Base-by-base conservation (phyloP, 2,797 vertebrate species). In the Schizothorax lantsangensis region DNA sequence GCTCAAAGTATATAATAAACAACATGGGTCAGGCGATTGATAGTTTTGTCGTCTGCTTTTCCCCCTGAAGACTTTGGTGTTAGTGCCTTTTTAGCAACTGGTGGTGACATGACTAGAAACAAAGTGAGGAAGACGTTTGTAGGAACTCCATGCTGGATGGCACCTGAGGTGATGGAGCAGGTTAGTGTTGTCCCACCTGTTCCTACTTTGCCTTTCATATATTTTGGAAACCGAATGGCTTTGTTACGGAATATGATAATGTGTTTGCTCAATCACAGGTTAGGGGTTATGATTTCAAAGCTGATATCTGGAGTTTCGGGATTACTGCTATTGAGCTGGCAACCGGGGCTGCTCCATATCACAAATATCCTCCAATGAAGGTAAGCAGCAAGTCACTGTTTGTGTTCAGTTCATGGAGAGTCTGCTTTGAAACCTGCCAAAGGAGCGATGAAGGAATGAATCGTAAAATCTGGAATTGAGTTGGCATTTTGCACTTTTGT, bases 81-180 rank as follows among this genome's bases (percentile, higher is more conserved):
- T 86, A 99, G 98, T 47, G 97, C 98, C 3, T 99, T 99, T 93
- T 93, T 99, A 93, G 97, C 98, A 88, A 97, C 98, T 19, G 98
- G 98, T 75, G 98, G 98, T 81, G 98, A 99, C 94, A 98, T 99
- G 88, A 99, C 98, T 74, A 95, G 98, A 85, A 99, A 98, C 93
- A 99, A 99, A 97, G 97, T 99, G 91, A 97, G 98, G 88, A 99
- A 99, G 94, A 99, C 98, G 0, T 99, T 99, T 92, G 98, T 99
- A 84, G 98, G 98, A 91, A 99, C 98, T 3, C 98, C 98, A 21
- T 99, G 98, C 91, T 99, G 98, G 98, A 99, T 99, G 98, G 98
- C 98, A 11, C 98, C 98, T 2, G 98, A 99, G 93, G 98, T 99
- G 87, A 99, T 99, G 98, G 98, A 99, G 82, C 98, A 99, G 97